Evolutionary conservation across 1,140 invertebrate genomes (phyloP), one percentile per base, ranked within the genome.

Genomic region (Globodera ellingtonae): DNA sequence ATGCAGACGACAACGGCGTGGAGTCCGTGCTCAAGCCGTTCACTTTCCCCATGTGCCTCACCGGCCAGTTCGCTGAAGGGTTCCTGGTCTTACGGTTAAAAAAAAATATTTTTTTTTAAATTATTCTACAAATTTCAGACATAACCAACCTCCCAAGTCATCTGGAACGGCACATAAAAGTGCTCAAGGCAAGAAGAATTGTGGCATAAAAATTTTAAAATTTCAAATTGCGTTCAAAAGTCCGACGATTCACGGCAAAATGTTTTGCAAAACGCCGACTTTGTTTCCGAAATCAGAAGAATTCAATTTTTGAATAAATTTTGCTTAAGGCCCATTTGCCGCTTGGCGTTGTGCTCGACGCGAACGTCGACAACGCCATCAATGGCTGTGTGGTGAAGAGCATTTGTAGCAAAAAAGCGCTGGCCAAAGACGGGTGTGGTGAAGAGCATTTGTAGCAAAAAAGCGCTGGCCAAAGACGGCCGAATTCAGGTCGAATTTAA

Each of bases 361-460:
- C 90, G 48, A 89, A 91, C 52, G 90, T 91, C 10, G 92, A 93
- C 75, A 92, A 92, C 81, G 92, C 92, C 18, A 86, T 92, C 8
- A 93, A 93, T 89, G 93, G 93, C 7, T 92, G 93, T 82, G 84
- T 92, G 10, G 91, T 94, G 13, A 92, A 91, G 70, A 90, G 90
- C 50, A 88, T 93, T 13, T 88, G 89, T 24, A 85, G 89, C 67
- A 90, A 89, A 77, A 92, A 93, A 69, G 91, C 92, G 18, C 88
- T 93, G 21, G 90, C 87, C 15, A 89, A 90, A 81, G 93, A 93
- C 89, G 92, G 92, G 93, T 82, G 84, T 92, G 10, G 91, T 94
- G 13, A 92, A 91, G 70, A 90, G 90, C 50, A 88, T 93, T 13
- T 88, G 89, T 24, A 85, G 89, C 67, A 90, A 89, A 77, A 92